phyloP scores from a whole-genome alignment of 2,113 vertebrate species.

The Lagopus leucura region DNA sequence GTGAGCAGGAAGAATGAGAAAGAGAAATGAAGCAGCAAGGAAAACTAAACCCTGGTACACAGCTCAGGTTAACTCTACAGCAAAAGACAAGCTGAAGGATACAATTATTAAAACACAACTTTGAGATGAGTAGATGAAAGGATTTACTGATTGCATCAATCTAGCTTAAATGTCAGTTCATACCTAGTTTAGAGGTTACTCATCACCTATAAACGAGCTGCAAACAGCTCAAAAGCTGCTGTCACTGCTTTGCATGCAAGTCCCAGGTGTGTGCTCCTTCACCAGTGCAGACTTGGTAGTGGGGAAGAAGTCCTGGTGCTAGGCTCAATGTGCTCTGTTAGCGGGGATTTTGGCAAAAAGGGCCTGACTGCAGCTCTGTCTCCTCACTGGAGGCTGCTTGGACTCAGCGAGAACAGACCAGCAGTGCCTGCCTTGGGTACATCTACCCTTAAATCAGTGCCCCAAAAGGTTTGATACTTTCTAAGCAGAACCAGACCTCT shows the following conservation, averaged over 20 bases:
- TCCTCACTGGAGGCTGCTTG: background rate
- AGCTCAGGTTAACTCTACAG: background rate
- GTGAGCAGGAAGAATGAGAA: background rate
- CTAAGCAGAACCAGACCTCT: background rate
- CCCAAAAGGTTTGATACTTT: background rate
- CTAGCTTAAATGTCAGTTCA: background rate
- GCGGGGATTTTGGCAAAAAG: background rate
- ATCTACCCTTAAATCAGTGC: background rate
- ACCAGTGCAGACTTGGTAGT: background rate
- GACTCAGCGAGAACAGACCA: background rate
- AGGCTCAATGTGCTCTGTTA: background rate
- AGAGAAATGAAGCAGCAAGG: background rate
- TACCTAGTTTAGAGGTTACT: background rate
- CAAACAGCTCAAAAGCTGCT: background rate
- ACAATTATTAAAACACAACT: background rate
- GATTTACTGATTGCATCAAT: background rate
- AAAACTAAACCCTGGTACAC: background rate
- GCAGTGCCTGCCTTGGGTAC: accelerated
- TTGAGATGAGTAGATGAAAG: background rate
- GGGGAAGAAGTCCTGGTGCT: background rate
- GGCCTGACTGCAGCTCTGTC: background rate
- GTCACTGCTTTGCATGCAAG: background rate
- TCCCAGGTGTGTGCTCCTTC: accelerated
- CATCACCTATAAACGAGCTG: background rate
- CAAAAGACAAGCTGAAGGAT: background rate